Base-by-base conservation (phyloP, 2,888 invertebrate species). In the Rhopalosiphum nymphaeae region DNA sequence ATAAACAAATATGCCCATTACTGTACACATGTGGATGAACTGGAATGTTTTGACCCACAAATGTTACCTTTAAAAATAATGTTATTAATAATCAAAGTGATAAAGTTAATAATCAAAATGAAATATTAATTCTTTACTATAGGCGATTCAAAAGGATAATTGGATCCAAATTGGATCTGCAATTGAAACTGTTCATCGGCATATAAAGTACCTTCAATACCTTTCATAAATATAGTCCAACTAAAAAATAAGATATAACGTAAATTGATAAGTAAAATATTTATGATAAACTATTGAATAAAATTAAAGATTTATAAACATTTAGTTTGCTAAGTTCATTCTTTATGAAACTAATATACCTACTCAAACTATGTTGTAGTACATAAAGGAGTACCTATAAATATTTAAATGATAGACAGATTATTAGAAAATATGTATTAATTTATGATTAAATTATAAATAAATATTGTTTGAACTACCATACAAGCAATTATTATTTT, bases 1-100 rank as follows among this genome's bases (percentile, higher is more conserved):
- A 99, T 95, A 99, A 97, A 96, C 99, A 99, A 96, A 99, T 99
- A 96, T 99, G 99, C 85, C 99, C 99, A 96, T 99, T 99, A 95
- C 99, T 98, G 96, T 99, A 99, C 95, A 99, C 98, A 96, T 99
- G 99, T 57, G 99, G 99, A 96, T 99, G 99, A 89, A 99, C 97
- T 94, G 99, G 99, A 96, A 99, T 99, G 97, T 99, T 98, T 95
- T 97, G 97, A 95, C 99, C 99, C 95, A 98, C 97, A 96, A 99
- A 99, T 95, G 98, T 98, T 94, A 98, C 98, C 97, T 97, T 42
- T 36, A 96, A 4, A 96, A 84, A n/a, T 46, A 57, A 53, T 53
- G 21, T 29, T 5, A 42, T 53, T 21, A n/a, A 44, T 90, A 16
- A n/a, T n/a, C n/a, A n/a, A n/a, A n/a, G n/a, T n/a, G n/a, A n/a